phyloP scores from a whole-genome alignment of 1,140 invertebrate genomes.

The Andricus grossulariae region DNA sequence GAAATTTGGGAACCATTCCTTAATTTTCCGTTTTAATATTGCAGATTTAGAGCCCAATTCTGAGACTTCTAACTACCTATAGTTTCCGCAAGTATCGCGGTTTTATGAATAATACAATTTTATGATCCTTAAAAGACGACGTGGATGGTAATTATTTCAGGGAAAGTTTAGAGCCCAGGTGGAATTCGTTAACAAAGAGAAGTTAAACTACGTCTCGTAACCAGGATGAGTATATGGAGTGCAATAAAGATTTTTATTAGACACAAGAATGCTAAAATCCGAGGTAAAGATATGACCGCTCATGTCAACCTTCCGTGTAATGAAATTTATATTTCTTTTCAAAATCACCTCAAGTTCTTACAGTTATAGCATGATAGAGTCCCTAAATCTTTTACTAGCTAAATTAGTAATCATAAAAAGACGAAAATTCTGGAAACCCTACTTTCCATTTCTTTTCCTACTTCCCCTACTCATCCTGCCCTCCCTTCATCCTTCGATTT shows the following conservation, averaged over 20 bases:
- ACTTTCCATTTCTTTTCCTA: no score
- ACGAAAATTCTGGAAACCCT: no score
- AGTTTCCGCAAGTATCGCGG: not conserved
- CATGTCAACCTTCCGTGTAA: not conserved
- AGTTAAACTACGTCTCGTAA: not conserved
- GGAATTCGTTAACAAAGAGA: slow-evolving; percentile 24
- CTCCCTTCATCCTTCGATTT: no score
- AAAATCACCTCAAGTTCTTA: no score
- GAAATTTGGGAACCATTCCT: no score
- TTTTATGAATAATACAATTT: slow-evolving; percentile 30
- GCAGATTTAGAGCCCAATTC: no score
- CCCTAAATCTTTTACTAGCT: no score
- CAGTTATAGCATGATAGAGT: no score
- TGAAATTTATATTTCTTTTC: not conserved
- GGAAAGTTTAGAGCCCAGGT: slow-evolving; percentile 14
- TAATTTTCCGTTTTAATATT: no score
- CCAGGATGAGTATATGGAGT: slow-evolving; percentile 11
- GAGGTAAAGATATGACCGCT: slow-evolving; percentile 4
- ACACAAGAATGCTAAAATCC: slow-evolving; percentile 12
- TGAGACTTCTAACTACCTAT: not conserved
- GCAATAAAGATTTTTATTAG: slow-evolving; percentile 28
- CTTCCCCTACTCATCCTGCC: no score
- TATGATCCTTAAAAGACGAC: slow-evolving; percentile 20
- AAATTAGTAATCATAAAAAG: no score
- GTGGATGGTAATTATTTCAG: slow-evolving; percentile 17